These are phyloP conservation scores for Tragelaphus buxtoni DNA, from an alignment of 2,113 vertebrate species.

Conservation along the genomic window DNA sequence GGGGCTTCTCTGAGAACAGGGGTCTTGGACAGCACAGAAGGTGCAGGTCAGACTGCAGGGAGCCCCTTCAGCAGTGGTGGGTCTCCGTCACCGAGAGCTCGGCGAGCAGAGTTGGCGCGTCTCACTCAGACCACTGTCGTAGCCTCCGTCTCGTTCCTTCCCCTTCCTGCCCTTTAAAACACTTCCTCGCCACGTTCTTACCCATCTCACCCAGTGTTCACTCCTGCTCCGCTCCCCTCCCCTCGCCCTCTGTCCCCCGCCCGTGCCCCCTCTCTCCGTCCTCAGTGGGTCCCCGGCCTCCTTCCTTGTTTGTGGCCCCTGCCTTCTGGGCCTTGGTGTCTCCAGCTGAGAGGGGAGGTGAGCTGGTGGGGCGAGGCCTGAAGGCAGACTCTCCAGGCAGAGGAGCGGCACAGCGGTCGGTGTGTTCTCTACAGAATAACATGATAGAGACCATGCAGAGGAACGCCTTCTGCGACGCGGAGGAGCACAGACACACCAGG, in stretches of 20 bases:
- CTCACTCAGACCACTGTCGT: not conserved
- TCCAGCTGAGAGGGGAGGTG: not conserved
- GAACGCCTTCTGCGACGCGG: conserved; percentile 82
- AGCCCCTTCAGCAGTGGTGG: accelerated
- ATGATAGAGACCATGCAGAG: conserved; percentile 81
- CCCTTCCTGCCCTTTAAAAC: not conserved
- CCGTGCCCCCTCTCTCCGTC: too few species aligned
- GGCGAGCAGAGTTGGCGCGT: not conserved
- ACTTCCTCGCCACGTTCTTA: not conserved
- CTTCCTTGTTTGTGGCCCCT: not conserved
- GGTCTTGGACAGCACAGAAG: too few species aligned
- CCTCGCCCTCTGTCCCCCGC: not conserved
- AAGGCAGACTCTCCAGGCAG: not conserved
- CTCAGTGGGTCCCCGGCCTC: not conserved
- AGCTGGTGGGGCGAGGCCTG: not conserved
- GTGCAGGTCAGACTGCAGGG: too few species aligned
- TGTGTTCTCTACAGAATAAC: conserved; percentile 81
- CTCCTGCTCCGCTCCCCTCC: too few species aligned
- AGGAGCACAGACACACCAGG: conserved; percentile 76
- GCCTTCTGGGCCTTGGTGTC: not conserved
- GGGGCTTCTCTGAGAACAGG: too few species aligned
- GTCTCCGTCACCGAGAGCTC: not conserved
- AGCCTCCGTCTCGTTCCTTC: not conserved
- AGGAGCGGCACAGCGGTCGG: not conserved
- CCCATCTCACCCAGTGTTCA: not conserved